These are phyloP conservation scores for Drosophila asahinai DNA, from an alignment of 1,140 invertebrate genomes.

Conservation along the genomic window DNA sequence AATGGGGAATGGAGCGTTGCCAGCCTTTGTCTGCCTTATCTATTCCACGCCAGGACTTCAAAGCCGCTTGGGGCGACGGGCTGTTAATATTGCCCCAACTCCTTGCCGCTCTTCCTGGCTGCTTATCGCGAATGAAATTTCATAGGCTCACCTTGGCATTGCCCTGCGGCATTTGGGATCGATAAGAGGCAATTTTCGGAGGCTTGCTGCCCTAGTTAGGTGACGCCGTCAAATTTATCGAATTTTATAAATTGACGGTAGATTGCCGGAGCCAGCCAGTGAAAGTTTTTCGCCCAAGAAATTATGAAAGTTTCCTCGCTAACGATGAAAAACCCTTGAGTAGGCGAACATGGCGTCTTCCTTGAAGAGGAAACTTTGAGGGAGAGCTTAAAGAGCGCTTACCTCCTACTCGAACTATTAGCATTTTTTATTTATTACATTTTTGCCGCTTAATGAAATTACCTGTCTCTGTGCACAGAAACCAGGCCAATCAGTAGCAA, in stretches of 20 bases:
- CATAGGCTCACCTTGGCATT: conserved; percentile 36
- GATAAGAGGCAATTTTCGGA: conserved; percentile 51
- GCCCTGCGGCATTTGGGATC: conserved; percentile 45
- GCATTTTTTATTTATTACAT: neutral
- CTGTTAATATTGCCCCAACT: conserved; percentile 51
- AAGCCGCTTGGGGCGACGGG: conserved; percentile 64
- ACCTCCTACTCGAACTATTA: neutral
- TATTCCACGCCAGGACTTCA: conserved; percentile 64
- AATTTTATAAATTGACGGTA: conserved; percentile 46
- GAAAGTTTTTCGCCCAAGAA: conserved; percentile 47
- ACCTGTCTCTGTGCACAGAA: conserved; percentile 5
- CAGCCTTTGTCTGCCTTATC: conserved; percentile 41
- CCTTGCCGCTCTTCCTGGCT: conserved; percentile 19
- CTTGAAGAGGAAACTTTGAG: neutral
- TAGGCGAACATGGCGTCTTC: neutral
- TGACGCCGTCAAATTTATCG: conserved; percentile 55
- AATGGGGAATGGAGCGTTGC: conserved; percentile 1
- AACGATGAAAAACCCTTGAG: conserved; percentile 17
- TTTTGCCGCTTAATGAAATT: conserved; percentile 47
- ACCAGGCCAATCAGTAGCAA: conserved; percentile 4
- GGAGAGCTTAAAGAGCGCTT: conserved; percentile 9
- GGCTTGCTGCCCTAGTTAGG: conserved; percentile 31
- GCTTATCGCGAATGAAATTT: conserved; percentile 64
- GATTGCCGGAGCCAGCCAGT: conserved; percentile 19
- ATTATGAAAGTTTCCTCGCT: conserved; percentile 40